Evolutionary conservation across 37 sponge, comb jelly and placozoan species (phyloP).

Genomic region (Chondrilla cf. caribensis): DNA sequence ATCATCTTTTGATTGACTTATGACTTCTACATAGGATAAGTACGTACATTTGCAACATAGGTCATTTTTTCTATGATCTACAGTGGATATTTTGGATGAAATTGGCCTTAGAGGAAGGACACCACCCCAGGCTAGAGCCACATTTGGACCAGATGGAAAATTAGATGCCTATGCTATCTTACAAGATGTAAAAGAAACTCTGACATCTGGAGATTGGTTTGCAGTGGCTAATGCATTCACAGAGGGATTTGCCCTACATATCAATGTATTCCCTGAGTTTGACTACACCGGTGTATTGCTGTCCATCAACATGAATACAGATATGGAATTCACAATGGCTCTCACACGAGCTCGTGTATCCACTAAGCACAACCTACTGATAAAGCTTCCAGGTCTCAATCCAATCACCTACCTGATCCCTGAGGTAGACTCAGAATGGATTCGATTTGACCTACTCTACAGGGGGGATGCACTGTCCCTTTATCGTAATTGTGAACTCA

Average conservation of each 20-base stretch:
- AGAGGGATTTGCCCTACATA: background rate
- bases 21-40: too few relatives aligned
- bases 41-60: too few relatives aligned
- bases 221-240: background rate
- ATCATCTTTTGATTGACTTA: too few relatives aligned
- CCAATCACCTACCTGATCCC: background rate
- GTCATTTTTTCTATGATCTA: too few relatives aligned
- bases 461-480: background rate
- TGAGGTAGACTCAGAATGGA: background rate
- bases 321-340: background rate
- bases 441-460: background rate
- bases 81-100: background rate
- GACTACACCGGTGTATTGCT: background rate
- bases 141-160: background rate
- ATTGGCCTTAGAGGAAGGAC: background rate
- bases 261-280: background rate
- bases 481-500: background rate
- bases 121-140: background rate
- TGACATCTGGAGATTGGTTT: background rate
- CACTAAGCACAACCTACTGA: background rate
- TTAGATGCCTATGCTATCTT: background rate
- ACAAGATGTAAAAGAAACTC: background rate
- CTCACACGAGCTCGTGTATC: background rate
- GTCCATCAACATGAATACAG: background rate
- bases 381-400: background rate